Base-by-base conservation (phyloP, 2,797 vertebrate species). In the Helicolenus hilgendorfi region DNA sequence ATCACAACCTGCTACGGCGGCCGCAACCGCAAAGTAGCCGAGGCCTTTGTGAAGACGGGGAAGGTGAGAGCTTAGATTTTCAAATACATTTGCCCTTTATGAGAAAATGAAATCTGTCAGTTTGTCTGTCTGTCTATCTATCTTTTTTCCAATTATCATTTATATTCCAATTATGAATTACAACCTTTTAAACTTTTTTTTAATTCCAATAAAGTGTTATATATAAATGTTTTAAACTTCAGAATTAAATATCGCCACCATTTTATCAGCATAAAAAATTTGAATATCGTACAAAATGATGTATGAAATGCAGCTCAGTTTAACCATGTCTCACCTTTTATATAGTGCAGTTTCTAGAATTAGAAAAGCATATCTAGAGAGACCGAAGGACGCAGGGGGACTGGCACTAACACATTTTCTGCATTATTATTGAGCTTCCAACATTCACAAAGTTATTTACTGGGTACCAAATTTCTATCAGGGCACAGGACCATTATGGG, bases 1-100 rank as follows among this genome's bases (percentile, higher is more conserved):
- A 99, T 99, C 93, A 99, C 99, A 0, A 99, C 98, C 67, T 99
- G 99, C 95, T 99, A 99, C 0, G 98, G 98, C 0, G 99, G 99
- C 41, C 98, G 98, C 81, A 99, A 99, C 95, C 98, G 98, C 59
- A 98, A 97, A 79, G 98, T 99, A 8, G 98, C 98, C 0, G 98
- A 99, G 88, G 98, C 98, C 11, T 99, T 99, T n/a, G 98, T 94
- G 63, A 98, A 95, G 81, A 99, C 98, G 0, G 98, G 98, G 81
- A 97, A 96, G 95, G 97, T 97, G 60, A 93, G 92, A 26, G 26
- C 6, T 33, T 4, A 0, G n/a, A n/a, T 35, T 68, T 58, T 67
- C 1, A 41, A 36, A 24, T 3, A 14, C 10, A 14, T 24, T 2
- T 7, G 24, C 7, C 4, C 0, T 13, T 14, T 55, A 33, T 41